Evolutionary conservation across 2,888 invertebrate species (phyloP), one percentile per base, ranked within the genome.

Genomic region (Pachliopta kotzebuea): DNA sequence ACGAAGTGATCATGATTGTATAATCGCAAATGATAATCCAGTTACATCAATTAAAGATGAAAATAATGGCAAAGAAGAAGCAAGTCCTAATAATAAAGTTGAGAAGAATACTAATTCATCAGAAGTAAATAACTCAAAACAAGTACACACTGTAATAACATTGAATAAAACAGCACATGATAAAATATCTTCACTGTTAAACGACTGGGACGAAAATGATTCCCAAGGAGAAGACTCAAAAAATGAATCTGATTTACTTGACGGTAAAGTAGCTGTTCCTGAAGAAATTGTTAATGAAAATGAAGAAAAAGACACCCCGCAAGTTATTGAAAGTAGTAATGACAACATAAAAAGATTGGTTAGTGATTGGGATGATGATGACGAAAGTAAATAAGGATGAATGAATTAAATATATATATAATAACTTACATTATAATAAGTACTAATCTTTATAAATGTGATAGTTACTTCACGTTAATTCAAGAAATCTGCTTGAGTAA

Each of bases 131-230:
- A 73, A 71, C 62, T 63, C 71, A 52, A 65, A 56, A 18, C 23
- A 57, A 45, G n/a, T 23, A 54, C 54, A 49, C 69, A 72, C 14
- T 56, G 59, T 26, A 67, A 72, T 37, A 55, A 62, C 65, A 20
- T 42, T 66, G 42, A 66, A 62, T 42, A 66, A 62, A 67, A 72
- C 67, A 37, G 70, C 77, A 58, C 75, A 80, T 71, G 77, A 81
- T 70, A 88, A 90, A 74, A 85, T 90, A 68, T 83, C 89, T 29
- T 86, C 89, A 8, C 77, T 92, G 14, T 72, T 92, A 20, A 87
- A 88, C 78, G 92, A 92, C 72, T 92, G 92, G 92, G 92, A 92
- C 69, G 92, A 92, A 65, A 91, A 90, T 77, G 91, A 91, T 72
- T 86, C 85, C 23, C 90, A 90, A 71, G 86, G 86, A 71, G 84